Conservation (phyloP, 2,888 invertebrate genomes). For the Tachystola acroxantha region DNA sequence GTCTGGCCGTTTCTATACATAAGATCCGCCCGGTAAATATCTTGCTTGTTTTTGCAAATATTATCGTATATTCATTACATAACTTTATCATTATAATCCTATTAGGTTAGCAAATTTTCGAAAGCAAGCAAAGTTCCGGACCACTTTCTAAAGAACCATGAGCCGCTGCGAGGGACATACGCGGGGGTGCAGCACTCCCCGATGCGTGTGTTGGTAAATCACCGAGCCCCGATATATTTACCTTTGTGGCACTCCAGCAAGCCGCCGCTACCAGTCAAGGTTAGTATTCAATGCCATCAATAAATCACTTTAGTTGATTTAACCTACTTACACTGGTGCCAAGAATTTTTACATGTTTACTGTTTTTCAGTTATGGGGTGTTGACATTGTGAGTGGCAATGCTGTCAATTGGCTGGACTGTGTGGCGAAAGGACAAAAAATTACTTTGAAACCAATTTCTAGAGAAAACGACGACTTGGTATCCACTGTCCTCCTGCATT, state of each 20-base stretch:
- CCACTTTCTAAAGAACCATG: slow-evolving; percentile 72
- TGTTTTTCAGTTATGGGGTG: slow-evolving; percentile 64
- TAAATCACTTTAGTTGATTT: slow-evolving; percentile 14
- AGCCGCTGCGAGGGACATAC: slow-evolving; percentile 69
- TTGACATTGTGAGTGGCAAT: slow-evolving; percentile 67
- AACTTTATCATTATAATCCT: slow-evolving; percentile 31
- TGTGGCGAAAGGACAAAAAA: slow-evolving; percentile 65
- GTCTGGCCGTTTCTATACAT: slow-evolving; percentile 74
- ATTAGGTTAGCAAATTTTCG: slow-evolving; percentile 80
- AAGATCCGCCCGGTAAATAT: slow-evolving; percentile 79
- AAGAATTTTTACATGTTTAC: slow-evolving; percentile 20
- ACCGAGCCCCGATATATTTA: slow-evolving; percentile 74
- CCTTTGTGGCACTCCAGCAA: slow-evolving; percentile 71
- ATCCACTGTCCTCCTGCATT: slow-evolving; percentile 63
- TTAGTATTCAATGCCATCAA: slow-evolving; percentile 28
- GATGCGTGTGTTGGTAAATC: slow-evolving; percentile 71
- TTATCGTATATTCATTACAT: slow-evolving; percentile 44
- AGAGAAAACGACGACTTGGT: slow-evolving; percentile 63
- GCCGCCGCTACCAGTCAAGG: slow-evolving; percentile 73
- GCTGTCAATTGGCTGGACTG: slow-evolving; percentile 80
- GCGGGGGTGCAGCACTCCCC: slow-evolving; percentile 72
- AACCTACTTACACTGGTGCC: slow-evolving; percentile 18
- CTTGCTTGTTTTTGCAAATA: slow-evolving; percentile 16
- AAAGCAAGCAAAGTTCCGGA: slow-evolving; percentile 77
- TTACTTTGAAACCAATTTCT: slow-evolving; percentile 68